These are phyloP conservation scores for Streblospio benedicti DNA, from an alignment of 1,140 invertebrate genomes.

Conservation along the genomic window DNA sequence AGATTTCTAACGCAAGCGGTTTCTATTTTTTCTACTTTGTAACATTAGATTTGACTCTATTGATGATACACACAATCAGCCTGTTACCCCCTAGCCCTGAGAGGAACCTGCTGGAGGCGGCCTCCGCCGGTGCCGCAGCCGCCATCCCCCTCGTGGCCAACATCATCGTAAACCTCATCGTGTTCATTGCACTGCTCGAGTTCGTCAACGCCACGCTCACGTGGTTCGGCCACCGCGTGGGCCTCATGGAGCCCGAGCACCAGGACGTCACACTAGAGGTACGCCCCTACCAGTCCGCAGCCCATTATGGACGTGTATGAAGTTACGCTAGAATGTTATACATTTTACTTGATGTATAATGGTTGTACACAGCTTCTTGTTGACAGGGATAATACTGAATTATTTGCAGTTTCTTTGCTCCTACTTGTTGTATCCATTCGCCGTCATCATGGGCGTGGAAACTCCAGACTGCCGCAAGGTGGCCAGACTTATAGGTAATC, in stretches of 20 bases:
- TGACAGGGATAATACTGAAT: neutral
- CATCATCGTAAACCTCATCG: conserved; percentile 28
- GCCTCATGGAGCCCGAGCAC: conserved; percentile 12
- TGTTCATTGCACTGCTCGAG: conserved; percentile 24
- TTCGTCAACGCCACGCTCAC: conserved; percentile 24
- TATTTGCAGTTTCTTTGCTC: conserved; percentile 24
- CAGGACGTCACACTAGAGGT: conserved; percentile 41
- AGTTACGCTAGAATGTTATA: neutral
- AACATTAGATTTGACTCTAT: no score
- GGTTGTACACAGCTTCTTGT: neutral
- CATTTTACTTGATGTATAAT: neutral
- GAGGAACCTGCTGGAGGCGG: conserved; percentile 24
- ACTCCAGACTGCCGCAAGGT: conserved; percentile 26
- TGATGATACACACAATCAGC: no score
- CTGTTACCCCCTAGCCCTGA: conserved; percentile 10
- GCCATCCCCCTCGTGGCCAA: conserved; percentile 24
- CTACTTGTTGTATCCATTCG: conserved; percentile 31
- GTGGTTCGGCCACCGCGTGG: conserved; percentile 24
- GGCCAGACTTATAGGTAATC: conserved; percentile 26
- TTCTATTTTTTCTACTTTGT: no score
- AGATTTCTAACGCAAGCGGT: no score
- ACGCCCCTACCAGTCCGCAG: conserved; percentile 1
- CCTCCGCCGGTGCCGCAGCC: conserved; percentile 21
- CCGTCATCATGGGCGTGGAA: conserved; percentile 31
- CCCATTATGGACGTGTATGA: neutral